These are phyloP conservation scores for Biston stratarius DNA, from an alignment of 2,888 invertebrate species.

Conservation along the genomic window DNA sequence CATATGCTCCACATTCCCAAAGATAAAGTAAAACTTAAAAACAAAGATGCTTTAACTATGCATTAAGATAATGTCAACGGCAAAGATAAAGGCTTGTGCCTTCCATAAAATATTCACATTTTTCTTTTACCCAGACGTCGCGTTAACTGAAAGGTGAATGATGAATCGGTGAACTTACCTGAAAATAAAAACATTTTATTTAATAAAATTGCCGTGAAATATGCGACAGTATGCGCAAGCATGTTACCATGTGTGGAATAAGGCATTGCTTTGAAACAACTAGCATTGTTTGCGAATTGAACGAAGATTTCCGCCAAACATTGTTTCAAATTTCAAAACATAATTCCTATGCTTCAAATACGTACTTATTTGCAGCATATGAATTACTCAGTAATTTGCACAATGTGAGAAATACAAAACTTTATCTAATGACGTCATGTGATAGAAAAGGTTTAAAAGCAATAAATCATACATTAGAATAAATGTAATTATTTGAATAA, in stretches of 20 bases:
- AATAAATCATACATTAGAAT: too few relatives aligned
- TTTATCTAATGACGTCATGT: conserved; percentile 1
- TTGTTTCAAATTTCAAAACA: conserved; percentile 72
- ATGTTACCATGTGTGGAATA: conserved; percentile 18
- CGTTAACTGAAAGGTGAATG: conserved; percentile 10
- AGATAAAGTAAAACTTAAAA: conserved; percentile 34
- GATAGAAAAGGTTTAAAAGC: neutral
- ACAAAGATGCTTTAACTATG: conserved; percentile 28
- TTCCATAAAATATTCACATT: conserved; percentile 14
- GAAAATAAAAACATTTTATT: conserved; percentile 49
- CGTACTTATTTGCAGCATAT: conserved; percentile 1
- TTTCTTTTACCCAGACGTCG: conserved; percentile 46
- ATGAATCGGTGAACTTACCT: conserved; percentile 57
- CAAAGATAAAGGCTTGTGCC: conserved; percentile 27
- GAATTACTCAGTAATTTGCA: conserved; percentile 7
- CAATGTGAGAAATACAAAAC: neutral
- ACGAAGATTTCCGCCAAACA: conserved; percentile 71
- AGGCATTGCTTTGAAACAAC: conserved; percentile 57
- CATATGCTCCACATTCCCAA: conserved; percentile 6
- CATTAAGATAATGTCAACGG: conserved; percentile 38
- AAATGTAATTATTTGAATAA: neutral
- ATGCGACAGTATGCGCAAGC: conserved; percentile 25
- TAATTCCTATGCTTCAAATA: conserved; percentile 18
- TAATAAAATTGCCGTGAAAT: conserved; percentile 11
- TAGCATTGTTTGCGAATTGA: conserved; percentile 60